phyloP scores from a whole-genome alignment of 1,140 invertebrate genomes.

The Eufriesea mexicana region DNA sequence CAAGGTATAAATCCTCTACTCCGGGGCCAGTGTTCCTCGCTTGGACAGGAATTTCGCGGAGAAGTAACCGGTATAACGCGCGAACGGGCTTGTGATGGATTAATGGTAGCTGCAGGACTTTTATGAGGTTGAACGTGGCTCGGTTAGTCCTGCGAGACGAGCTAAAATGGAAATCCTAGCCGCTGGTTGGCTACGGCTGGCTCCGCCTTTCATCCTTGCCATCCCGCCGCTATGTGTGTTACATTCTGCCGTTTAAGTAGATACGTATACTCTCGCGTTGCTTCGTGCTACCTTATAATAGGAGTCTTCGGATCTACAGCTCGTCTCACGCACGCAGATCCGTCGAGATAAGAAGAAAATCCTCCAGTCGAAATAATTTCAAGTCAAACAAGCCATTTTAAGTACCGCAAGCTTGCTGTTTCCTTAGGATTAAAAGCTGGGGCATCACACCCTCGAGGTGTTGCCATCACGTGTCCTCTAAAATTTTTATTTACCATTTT shows the following conservation, averaged over 20 bases:
- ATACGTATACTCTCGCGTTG: conserved; percentile 48
- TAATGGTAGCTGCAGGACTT: conserved; percentile 65
- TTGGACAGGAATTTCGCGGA: neutral
- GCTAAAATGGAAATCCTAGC: conserved; percentile 66
- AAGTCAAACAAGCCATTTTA: neutral
- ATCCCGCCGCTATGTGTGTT: conserved; percentile 53
- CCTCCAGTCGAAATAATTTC: neutral
- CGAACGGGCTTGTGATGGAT: conserved; percentile 57
- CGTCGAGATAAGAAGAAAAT: neutral
- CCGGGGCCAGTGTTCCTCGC: neutral
- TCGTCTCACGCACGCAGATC: neutral
- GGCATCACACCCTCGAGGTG: too few species aligned
- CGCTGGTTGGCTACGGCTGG: conserved; percentile 62
- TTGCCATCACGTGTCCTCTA: too few species aligned
- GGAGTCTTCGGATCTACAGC: neutral
- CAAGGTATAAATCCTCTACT: neutral
- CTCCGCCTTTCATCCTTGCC: conserved; percentile 67
- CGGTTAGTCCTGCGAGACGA: conserved; percentile 49
- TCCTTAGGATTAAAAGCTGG: too few species aligned
- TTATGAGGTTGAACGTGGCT: conserved; percentile 40
- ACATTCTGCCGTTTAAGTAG: conserved; percentile 62
- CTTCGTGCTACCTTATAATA: conserved; percentile 34
- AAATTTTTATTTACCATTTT: too few species aligned
- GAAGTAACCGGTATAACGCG: conserved; percentile 33
- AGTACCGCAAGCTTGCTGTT: neutral